A percentile compares a stretch with the other conserved stretches of the same genome.
Evolutionary conservation across 2,888 invertebrate species (phyloP).

Genomic region (Diogma glabrata): DNA sequence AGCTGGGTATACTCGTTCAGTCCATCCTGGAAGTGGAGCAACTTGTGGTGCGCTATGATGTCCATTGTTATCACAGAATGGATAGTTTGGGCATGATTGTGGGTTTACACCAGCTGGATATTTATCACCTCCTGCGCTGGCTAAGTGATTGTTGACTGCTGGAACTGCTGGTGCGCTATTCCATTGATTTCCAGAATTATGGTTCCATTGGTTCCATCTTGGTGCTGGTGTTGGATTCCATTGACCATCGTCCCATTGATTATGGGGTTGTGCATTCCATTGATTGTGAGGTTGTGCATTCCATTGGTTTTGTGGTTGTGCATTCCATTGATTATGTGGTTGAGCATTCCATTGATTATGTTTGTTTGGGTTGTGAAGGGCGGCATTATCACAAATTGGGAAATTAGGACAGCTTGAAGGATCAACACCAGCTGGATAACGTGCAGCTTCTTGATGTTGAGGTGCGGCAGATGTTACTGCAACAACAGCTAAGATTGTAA

Average conservation of each 20-base stretch:
- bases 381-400: slow-evolving; percentile 40
- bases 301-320: too few species aligned
- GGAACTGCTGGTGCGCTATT: slow-evolving; percentile 21
- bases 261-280: too few species aligned
- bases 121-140: slow-evolving; percentile 31
- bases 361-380: slow-evolving; percentile 32
- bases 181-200: slow-evolving; percentile 21
- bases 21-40: slow-evolving; percentile 38
- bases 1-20: slow-evolving; percentile 37
- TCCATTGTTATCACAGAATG: slow-evolving; percentile 38
- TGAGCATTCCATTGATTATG: slow-evolving; percentile 27
- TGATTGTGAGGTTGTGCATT: too few species aligned
- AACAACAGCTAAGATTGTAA: slow-evolving; percentile 9
- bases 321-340: slow-evolving; percentile 23
- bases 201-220: slow-evolving; percentile 13
- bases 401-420: slow-evolving; percentile 40
- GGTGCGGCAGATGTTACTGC: slow-evolving; percentile 29
- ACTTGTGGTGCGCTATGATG: slow-evolving; percentile 27
- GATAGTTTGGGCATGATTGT: slow-evolving; percentile 41
- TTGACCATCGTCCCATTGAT: too few species aligned
- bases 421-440: slow-evolving; percentile 40
- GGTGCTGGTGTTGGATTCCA: slow-evolving; percentile 22
- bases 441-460: slow-evolving; percentile 34
- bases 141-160: slow-evolving; percentile 22
- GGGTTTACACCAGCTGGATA: slow-evolving; percentile 40